Conservation (phyloP, 2,888 invertebrate species). For the Parasteatoda lunata region DNA sequence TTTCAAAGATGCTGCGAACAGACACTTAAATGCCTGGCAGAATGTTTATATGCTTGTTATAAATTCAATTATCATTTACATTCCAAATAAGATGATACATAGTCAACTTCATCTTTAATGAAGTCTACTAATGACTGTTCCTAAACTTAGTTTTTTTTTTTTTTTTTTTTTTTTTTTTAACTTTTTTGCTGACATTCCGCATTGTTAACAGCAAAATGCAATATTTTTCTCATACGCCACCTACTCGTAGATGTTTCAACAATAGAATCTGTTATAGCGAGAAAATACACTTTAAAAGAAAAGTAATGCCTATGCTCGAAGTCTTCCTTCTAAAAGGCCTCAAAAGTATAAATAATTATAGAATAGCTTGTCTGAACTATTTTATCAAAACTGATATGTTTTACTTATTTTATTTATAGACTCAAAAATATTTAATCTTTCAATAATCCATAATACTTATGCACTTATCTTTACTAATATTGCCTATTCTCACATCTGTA, state of each 20-base stretch:
- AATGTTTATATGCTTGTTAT: slow-evolving; percentile 35
- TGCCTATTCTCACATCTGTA: slow-evolving; percentile 34
- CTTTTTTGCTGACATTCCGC: slow-evolving; percentile 60
- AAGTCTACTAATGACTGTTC: slow-evolving; percentile 55
- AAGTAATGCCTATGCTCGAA: slow-evolving; percentile 58
- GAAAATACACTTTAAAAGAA: slow-evolving; percentile 47
- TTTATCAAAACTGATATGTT: slow-evolving; percentile 56
- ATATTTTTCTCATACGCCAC: too few relatives aligned
- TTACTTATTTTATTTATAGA: slow-evolving; percentile 48
- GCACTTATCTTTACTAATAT: slow-evolving; percentile 35
- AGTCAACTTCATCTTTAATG: slow-evolving; percentile 48
- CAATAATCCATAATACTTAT: slow-evolving; percentile 35
- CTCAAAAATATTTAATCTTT: slow-evolving; percentile 30
- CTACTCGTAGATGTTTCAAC: slow-evolving; percentile 9
- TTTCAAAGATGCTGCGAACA: slow-evolving; percentile 46
- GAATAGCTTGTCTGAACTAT: slow-evolving; percentile 55
- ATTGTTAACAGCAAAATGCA: slow-evolving; percentile 33
- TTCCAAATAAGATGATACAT: slow-evolving; percentile 47
- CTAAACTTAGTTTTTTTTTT: slow-evolving; percentile 59
- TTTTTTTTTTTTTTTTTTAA: too few relatives aligned
- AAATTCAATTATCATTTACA: slow-evolving; percentile 60
- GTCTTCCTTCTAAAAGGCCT: slow-evolving; percentile 66
- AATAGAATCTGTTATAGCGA: slow-evolving; percentile 36
- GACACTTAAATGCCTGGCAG: slow-evolving; percentile 33
- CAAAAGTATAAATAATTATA: slow-evolving; percentile 32